Conservation (phyloP, 2,113 vertebrate species). For the Pluvianellus socialis region DNA sequence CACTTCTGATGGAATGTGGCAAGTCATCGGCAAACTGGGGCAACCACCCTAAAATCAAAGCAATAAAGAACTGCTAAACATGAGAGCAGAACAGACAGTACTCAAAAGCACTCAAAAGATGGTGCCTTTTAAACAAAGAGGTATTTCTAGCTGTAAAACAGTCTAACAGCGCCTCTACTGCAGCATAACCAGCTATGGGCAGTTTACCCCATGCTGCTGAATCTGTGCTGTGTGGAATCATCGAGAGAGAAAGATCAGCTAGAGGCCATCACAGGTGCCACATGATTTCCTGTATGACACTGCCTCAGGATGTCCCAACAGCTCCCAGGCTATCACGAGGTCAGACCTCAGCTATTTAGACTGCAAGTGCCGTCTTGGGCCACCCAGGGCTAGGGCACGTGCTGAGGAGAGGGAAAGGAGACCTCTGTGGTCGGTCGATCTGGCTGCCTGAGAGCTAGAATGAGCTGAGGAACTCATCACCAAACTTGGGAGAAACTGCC, state of each 20-base stretch:
- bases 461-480: neutral
- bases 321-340: neutral
- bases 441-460: neutral
- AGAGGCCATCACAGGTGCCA: neutral
- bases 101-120: neutral
- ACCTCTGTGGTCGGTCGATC: neutral
- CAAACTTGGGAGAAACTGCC: neutral
- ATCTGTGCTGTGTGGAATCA: neutral
- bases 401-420: neutral
- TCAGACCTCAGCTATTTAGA: neutral
- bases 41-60: neutral
- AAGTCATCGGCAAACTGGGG: neutral
- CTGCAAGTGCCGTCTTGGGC: neutral
- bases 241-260: neutral
- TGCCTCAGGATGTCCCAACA: neutral
- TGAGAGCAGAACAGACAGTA: neutral
- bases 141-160: neutral
- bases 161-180: neutral
- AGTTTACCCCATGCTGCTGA: neutral
- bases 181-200: neutral
- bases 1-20: neutral
- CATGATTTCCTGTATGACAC: neutral
- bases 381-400: neutral
- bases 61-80: neutral
- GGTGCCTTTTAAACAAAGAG: neutral